These are phyloP conservation scores for Globodera rostochiensis DNA, from an alignment of 1,140 invertebrate species.

Conservation along the genomic window DNA sequence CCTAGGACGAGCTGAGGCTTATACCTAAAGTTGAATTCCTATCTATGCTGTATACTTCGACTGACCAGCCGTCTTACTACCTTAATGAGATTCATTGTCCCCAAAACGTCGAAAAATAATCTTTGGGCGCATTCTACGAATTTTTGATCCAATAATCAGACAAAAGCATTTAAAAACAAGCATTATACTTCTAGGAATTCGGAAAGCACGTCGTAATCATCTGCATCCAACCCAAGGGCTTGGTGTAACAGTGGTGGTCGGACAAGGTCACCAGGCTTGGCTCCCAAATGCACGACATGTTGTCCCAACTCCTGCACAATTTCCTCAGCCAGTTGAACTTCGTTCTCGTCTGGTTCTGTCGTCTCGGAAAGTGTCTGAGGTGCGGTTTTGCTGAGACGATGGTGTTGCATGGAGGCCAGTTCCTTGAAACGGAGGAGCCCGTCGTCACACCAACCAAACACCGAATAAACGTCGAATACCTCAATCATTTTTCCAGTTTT, in stretches of 20 bases:
- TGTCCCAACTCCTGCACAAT: slow-evolving; percentile 20
- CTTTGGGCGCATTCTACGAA: too few relatives aligned
- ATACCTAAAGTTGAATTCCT: too few relatives aligned
- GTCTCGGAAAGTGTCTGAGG: slow-evolving; percentile 15
- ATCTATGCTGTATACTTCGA: too few relatives aligned
- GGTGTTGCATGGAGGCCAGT: slow-evolving; percentile 28
- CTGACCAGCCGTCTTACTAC: too few relatives aligned
- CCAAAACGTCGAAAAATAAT: too few relatives aligned
- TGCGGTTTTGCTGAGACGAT: slow-evolving; percentile 25
- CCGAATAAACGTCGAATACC: background rate
- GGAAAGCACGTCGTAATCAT: slow-evolving; percentile 41
- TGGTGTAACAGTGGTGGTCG: slow-evolving; percentile 29
- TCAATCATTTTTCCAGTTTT: slow-evolving; percentile 29
- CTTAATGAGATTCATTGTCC: too few relatives aligned
- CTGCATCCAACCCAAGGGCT: slow-evolving; percentile 40
- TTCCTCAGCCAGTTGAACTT: slow-evolving; percentile 32
- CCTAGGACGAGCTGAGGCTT: too few relatives aligned
- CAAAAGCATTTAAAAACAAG: background rate
- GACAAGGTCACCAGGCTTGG: slow-evolving; percentile 25
- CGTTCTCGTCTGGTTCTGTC: slow-evolving; percentile 22
- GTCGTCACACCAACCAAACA: background rate
- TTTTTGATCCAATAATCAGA: background rate
- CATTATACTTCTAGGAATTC: slow-evolving; percentile 34
- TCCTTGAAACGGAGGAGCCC: slow-evolving; percentile 25
- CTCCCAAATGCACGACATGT: slow-evolving; percentile 29